Percentiles rank a stretch among this genome's conserved stretches.
phyloP scores from a whole-genome alignment of 2,797 vertebrate species.

The Darevskia mixta region DNA sequence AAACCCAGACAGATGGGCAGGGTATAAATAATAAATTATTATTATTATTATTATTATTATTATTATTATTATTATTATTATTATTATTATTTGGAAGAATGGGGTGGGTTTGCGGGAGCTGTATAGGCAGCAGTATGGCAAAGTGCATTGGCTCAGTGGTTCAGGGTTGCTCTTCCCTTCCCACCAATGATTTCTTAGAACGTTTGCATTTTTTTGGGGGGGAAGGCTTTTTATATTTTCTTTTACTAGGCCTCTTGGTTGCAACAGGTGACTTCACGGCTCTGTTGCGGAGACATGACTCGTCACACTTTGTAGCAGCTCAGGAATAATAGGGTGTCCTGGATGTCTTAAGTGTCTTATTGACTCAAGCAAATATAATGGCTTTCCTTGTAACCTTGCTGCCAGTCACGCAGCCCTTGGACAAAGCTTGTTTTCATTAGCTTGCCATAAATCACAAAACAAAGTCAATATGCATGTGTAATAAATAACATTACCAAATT shows the following conservation, averaged over 20 bases:
- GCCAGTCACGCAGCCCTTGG: conserved; percentile 17
- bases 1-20: too few species aligned
- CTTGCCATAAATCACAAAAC: conserved; percentile 18
- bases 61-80: too few species aligned
- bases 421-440: conserved; percentile 25
- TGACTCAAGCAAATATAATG: background rate
- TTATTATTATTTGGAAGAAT: background rate
- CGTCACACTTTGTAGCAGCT: background rate
- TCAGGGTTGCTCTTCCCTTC: background rate
- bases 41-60: too few species aligned
- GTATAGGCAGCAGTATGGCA: background rate
- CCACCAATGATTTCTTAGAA: background rate
- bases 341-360: background rate
- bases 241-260: background rate
- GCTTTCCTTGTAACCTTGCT: conserved; percentile 26
- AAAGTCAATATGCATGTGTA: conserved; percentile 9
- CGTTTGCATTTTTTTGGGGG: too few species aligned
- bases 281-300: background rate
- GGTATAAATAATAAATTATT: too few species aligned
- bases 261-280: background rate
- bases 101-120: background rate
- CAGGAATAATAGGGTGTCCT: conserved; percentile 12
- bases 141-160: background rate
- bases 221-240: background rate
- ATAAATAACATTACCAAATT: conserved; percentile 28